These are phyloP conservation scores for Ptiloglossa arizonensis DNA, from an alignment of 1,140 invertebrate genomes.

Conservation along the genomic window DNA sequence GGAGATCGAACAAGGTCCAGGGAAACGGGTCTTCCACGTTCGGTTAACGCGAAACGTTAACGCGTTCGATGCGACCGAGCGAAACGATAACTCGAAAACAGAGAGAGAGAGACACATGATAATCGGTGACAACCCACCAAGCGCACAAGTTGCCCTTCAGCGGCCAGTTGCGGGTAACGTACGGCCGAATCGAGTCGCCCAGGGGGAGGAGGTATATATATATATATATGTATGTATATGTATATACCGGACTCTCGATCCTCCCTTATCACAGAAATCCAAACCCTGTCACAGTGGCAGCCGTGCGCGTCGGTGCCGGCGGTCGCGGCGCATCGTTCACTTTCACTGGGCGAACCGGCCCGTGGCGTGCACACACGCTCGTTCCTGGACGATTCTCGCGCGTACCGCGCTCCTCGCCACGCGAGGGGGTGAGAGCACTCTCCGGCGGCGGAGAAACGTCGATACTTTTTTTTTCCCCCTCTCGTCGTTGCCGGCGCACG, in stretches of 20 bases:
- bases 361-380: constrained; percentile 21
- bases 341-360: constrained; percentile 66
- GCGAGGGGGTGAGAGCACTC: constrained; percentile 29
- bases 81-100: background rate
- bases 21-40: too few relatives aligned
- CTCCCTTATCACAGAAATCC: constrained; percentile 42
- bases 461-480: constrained; percentile 59
- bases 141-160: background rate
- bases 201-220: too few relatives aligned
- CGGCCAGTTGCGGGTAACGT: background rate
- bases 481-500: constrained; percentile 39
- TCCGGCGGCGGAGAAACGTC: constrained; percentile 59
- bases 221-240: too few relatives aligned
- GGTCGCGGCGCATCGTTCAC: constrained; percentile 65
- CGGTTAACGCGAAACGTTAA: too few relatives aligned
- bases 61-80: background rate
- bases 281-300: constrained; percentile 39
- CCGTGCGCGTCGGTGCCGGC: constrained; percentile 25
- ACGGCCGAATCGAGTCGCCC: background rate
- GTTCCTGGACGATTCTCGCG: constrained; percentile 43
- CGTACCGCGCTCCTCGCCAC: constrained; percentile 30
- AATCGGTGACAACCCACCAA: constrained; percentile 15
- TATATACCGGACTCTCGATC: background rate
- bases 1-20: too few relatives aligned
- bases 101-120: background rate